Percentiles rank a stretch among this genome's conserved stretches.
These are phyloP conservation scores for Mythimna lalbum DNA, from an alignment of 2,888 invertebrate genomes.

Conservation along the genomic window DNA sequence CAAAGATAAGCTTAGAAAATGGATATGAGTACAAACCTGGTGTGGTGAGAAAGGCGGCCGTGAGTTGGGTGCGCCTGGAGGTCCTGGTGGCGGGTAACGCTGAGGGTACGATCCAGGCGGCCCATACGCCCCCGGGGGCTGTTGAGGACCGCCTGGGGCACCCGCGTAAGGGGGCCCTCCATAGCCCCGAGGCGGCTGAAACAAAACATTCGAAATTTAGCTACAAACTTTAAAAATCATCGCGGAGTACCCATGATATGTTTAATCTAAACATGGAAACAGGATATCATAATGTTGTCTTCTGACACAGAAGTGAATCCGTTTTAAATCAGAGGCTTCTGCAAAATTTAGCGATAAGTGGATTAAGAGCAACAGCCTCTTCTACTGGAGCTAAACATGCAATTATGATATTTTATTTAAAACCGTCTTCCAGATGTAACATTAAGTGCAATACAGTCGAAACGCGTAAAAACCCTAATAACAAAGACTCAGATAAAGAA, in stretches of 20 bases:
- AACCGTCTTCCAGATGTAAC: conserved; percentile 4
- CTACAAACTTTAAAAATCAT: conserved; percentile 4
- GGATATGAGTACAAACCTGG: conserved; percentile 75
- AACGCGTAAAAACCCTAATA: conserved; percentile 31
- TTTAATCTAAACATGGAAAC: neutral
- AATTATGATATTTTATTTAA: neutral
- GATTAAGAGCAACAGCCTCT: neutral
- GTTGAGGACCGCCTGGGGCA: conserved; percentile 86
- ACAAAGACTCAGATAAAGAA: conserved; percentile 34
- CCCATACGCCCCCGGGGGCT: conserved; percentile 87
- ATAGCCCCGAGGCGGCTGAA: conserved; percentile 87
- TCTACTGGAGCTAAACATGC: neutral
- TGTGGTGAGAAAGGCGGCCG: conserved; percentile 88
- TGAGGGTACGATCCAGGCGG: conserved; percentile 92
- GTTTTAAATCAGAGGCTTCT: neutral
- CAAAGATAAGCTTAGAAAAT: neutral
- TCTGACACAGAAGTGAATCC: too few species aligned
- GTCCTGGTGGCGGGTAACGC: conserved; percentile 87
- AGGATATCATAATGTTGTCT: too few species aligned
- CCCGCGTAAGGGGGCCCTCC: conserved; percentile 89
- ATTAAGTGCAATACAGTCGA: conserved; percentile 4
- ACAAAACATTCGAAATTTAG: conserved; percentile 48
- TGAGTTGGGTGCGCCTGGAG: conserved; percentile 85
- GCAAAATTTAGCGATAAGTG: neutral
- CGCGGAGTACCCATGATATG: neutral